phyloP scores from a whole-genome alignment of 2,797 vertebrate species.

The Erethizon dorsatum region DNA sequence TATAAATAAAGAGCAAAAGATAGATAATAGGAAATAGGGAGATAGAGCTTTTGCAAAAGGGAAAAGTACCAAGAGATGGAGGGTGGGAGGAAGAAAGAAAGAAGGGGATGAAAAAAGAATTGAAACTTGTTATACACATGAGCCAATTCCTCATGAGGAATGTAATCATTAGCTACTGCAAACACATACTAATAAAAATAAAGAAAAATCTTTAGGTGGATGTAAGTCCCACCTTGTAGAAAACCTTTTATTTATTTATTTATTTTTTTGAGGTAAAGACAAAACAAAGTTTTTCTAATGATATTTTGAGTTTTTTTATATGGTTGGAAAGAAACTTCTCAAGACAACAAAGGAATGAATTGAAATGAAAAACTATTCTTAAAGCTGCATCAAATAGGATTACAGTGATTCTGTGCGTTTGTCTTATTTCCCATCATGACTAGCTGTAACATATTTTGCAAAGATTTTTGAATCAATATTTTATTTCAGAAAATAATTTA shows the following conservation, averaged over 20 bases:
- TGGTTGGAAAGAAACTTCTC: not conserved
- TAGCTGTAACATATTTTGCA: not conserved
- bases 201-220: not conserved
- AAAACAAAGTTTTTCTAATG: not conserved
- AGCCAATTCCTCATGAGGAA: not conserved
- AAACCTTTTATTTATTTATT: not conserved
- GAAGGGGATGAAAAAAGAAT: not conserved
- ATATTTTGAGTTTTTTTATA: not conserved
- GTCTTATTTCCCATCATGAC: not conserved
- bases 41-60: not conserved
- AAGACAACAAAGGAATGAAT: not conserved
- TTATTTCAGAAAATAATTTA: not conserved
- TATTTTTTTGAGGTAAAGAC: not conserved
- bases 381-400: not conserved
- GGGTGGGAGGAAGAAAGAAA: not conserved
- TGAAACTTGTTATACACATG: not conserved
- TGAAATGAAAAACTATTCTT: not conserved
- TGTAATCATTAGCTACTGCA: not conserved
- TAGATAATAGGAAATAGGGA: not conserved
- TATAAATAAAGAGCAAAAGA: not conserved
- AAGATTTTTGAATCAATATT: constrained; percentile 28
- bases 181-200: not conserved
- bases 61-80: not conserved
- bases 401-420: not conserved
- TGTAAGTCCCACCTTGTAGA: not conserved